These are phyloP conservation scores for Oasisia sp. DNA, from an alignment of 2,888 invertebrate species.

Conservation along the genomic window DNA sequence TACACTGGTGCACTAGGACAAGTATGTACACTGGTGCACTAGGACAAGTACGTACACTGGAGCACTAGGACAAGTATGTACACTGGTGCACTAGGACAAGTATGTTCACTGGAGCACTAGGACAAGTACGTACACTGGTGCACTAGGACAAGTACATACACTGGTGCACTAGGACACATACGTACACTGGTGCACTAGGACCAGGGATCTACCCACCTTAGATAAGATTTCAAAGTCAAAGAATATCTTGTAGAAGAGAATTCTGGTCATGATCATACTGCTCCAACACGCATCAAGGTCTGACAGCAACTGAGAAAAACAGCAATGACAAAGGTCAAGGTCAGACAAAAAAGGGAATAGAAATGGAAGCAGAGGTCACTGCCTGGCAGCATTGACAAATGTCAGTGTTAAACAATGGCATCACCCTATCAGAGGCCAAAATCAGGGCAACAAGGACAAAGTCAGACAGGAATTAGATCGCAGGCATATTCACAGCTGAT, in stretches of 20 bases:
- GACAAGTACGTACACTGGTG: too few relatives aligned
- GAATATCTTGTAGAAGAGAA: constrained; percentile 23
- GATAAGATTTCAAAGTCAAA: constrained; percentile 25
- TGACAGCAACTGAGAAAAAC: neutral
- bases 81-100: too few relatives aligned
- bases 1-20: too few relatives aligned
- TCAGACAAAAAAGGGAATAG: neutral
- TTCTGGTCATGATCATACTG: constrained; percentile 20
- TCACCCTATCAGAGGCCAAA: neutral
- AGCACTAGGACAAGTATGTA: too few relatives aligned
- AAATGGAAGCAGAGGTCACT: neutral
- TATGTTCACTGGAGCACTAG: too few relatives aligned
- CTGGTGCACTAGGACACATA: too few relatives aligned
- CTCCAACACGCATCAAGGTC: constrained; percentile 22
- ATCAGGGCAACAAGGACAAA: neutral
- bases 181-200: neutral
- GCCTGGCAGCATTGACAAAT: neutral
- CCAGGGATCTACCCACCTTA: neutral
- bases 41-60: too few relatives aligned
- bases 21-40: too few relatives aligned
- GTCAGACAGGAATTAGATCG: too few relatives aligned
- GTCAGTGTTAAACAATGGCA: neutral
- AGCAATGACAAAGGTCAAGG: neutral
- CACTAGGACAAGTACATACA: too few relatives aligned
- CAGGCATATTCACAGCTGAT: too few relatives aligned